Evolutionary conservation across 2,113 vertebrate genomes (phyloP), one percentile per base, ranked within the genome.

Genomic region (Pseudonaja textilis): DNA sequence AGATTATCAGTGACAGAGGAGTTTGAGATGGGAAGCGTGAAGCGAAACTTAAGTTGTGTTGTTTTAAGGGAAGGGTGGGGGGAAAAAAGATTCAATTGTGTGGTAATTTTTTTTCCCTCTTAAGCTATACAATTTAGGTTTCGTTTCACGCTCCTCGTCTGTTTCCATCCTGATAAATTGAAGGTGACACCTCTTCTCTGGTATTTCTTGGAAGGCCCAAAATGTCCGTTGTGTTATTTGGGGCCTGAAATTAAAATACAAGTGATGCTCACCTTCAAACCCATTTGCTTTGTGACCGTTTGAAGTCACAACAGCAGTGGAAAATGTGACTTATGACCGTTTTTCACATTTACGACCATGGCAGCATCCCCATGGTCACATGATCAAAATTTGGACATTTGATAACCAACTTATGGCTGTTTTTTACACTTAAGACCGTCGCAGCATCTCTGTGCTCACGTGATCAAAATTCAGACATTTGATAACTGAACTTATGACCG

Each of bases 41-140:
- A 81, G 23, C 1, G 34, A 42, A 81, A 81, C 34, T 81, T 81
- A 81, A 81, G 1, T 1, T 69, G 7, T 81, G 69, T 3, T 16
- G 16, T 81, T 81, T 81, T 50, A 50, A 50, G 47, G 47, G 47
- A 81, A 81, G 34, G 34, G 14, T 5, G 61, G 9, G 3, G 54
- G 23, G 1, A 39, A 50, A 50, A 50, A 50, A n/a, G n/a, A 50
- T 50, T 50, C 47, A 50, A 50, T 50, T 39, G 34, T 69, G 26
- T n/a, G 61, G 1, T 11, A n/a, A 69, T 69, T 18, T 18, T 1
- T 1, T 0, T 0, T 14, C 23, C 7, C 7, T 3, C 61, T 5
- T 69, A 69, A 34, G 16, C 74, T 34, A 3, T 6, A 9, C 34
- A 81, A 3, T 39, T 39, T 69, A 69, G 11, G 29, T 69, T 69